These are phyloP conservation scores for Chaetophractus vellerosus DNA, from an alignment of 2,797 vertebrate genomes.

Conservation along the genomic window DNA sequence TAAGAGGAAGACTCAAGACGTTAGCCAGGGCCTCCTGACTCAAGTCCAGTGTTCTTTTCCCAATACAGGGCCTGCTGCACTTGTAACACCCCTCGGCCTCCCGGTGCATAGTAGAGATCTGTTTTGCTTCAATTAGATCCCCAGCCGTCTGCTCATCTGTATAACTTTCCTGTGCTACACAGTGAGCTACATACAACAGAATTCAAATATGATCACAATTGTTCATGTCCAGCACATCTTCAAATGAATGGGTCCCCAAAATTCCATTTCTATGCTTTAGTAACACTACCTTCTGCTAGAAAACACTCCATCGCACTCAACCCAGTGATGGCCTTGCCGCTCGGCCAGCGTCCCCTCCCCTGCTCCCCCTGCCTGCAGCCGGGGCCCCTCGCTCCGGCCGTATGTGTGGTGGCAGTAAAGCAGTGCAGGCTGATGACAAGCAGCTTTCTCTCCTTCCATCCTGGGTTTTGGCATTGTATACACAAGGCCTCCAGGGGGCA, in stretches of 20 bases:
- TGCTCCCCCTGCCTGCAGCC: accelerated
- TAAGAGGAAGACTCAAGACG: accelerated
- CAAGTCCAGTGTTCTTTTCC: not conserved
- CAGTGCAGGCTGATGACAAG: not conserved
- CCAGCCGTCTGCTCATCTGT: not conserved
- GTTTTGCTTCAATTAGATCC: not conserved
- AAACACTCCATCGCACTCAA: accelerated
- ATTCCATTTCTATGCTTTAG: not conserved
- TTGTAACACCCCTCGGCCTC: accelerated
- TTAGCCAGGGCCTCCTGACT: accelerated
- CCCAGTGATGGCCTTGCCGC: not conserved
- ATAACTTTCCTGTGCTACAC: not conserved
- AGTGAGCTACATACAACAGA: not conserved
- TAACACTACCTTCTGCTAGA: not conserved
- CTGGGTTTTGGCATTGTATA: not conserved
- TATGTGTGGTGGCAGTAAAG: not conserved
- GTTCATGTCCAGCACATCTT: too few relatives aligned
- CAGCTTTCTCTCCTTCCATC: not conserved
- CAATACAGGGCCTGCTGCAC: not conserved
- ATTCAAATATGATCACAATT: not conserved
- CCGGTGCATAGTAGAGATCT: not conserved
- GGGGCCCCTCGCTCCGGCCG: not conserved
- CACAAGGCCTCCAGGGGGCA: not conserved
- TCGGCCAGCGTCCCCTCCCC: not conserved
- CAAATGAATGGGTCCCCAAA: not conserved